Percentiles rank a stretch among this genome's conserved stretches.
phyloP scores from a whole-genome alignment of 1,140 invertebrate species.

The Aleiodes sp. region DNA sequence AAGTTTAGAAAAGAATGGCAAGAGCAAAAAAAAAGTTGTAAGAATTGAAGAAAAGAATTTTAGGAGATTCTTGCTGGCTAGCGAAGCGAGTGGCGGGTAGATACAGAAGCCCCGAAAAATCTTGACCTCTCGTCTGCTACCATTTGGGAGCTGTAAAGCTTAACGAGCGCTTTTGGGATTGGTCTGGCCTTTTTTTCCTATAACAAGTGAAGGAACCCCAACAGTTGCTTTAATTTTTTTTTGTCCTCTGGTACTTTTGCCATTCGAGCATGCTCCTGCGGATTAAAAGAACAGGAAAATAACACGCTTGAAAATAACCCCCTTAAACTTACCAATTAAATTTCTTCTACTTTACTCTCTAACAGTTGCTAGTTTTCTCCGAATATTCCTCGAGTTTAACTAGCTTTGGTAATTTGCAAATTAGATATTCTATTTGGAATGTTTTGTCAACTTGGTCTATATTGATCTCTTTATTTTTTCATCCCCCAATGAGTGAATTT shows the following conservation, averaged over 20 bases:
- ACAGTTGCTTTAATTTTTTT: neutral
- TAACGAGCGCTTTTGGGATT: slow-evolving; percentile 53
- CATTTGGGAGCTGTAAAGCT: slow-evolving; percentile 43
- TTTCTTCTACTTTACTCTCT: too few relatives aligned
- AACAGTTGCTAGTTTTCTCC: too few relatives aligned
- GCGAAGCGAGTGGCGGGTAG: neutral
- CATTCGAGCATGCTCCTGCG: neutral
- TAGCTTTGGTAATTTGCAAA: too few relatives aligned
- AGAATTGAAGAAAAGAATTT: neutral
- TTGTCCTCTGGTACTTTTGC: neutral
- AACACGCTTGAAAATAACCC: neutral
- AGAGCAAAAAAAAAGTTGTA: neutral
- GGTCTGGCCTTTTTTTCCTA: slow-evolving; percentile 46
- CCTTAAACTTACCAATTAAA: too few relatives aligned
- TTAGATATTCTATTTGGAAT: too few relatives aligned
- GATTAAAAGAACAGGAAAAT: neutral
- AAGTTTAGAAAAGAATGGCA: neutral
- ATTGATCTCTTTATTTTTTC: too few relatives aligned
- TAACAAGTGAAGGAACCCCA: slow-evolving; percentile 44
- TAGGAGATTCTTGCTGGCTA: too few relatives aligned
- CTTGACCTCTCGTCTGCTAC: slow-evolving; percentile 47
- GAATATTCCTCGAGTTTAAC: too few relatives aligned
- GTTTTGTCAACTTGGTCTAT: too few relatives aligned
- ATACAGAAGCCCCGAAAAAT: slow-evolving; percentile 36
- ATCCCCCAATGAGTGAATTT: too few relatives aligned